phyloP scores from a whole-genome alignment of 2,888 invertebrate species.

The Eurytoma californica region DNA sequence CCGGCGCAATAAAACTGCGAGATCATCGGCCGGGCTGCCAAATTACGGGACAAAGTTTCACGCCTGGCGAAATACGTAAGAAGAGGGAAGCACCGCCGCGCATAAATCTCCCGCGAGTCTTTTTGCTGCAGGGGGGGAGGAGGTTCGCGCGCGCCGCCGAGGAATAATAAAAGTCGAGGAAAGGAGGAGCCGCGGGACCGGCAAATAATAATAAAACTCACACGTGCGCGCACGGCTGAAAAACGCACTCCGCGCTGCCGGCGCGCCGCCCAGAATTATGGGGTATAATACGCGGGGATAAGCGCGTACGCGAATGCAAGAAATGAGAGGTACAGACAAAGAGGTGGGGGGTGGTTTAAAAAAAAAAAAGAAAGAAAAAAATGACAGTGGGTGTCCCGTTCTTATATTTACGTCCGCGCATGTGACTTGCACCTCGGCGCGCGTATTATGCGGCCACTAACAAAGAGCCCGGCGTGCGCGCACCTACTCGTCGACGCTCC shows the following conservation, averaged over 20 bases:
- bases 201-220: conserved; percentile 38
- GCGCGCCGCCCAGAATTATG: conserved; percentile 19
- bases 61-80: conserved; percentile 43
- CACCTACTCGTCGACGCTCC: not conserved
- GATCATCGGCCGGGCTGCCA: conserved; percentile 39
- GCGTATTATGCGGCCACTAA: not conserved
- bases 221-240: not conserved
- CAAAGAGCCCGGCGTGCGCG: not conserved
- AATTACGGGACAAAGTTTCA: conserved; percentile 45
- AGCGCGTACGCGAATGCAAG: not conserved
- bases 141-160: not conserved
- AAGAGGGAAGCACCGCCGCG: conserved; percentile 12
- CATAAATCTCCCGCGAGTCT: conserved; percentile 34
- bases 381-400: not conserved
- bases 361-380: not conserved
- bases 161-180: not conserved
- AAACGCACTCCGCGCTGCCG: not conserved
- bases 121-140: conserved; percentile 5
- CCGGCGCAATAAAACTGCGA: conserved; percentile 24
- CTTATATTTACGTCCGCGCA: not conserved
- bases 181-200: conserved; percentile 1
- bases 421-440: not conserved
- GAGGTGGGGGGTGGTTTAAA: not conserved
- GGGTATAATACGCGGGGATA: conserved; percentile 19
- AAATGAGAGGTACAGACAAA: conserved; percentile 23